These are phyloP conservation scores for Rhyzopertha dominica DNA, from an alignment of 1,140 invertebrate species.

Conservation along the genomic window DNA sequence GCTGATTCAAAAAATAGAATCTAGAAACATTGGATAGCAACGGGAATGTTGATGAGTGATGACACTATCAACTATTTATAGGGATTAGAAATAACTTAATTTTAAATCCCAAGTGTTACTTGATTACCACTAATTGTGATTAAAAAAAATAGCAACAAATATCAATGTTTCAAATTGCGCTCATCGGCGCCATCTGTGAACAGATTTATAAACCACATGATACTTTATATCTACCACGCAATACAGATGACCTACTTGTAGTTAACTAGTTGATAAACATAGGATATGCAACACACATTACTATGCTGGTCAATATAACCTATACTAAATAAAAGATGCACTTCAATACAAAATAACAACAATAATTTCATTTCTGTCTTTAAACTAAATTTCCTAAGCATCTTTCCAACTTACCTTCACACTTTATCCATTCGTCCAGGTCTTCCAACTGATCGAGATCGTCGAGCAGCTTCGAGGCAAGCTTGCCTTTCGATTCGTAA, in stretches of 20 bases:
- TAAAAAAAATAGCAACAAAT: too few species aligned
- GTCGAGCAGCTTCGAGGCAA: slow-evolving; percentile 37
- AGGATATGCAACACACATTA: background rate
- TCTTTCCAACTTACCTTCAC: slow-evolving; percentile 26
- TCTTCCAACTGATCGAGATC: slow-evolving; percentile 39
- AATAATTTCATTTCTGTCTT: background rate
- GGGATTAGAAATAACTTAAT: too few species aligned
- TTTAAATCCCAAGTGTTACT: too few species aligned
- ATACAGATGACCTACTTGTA: background rate
- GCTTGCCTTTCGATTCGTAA: slow-evolving; percentile 34
- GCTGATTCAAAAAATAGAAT: too few species aligned
- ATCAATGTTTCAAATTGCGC: too few species aligned
- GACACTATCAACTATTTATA: too few species aligned
- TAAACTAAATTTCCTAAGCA: slow-evolving; percentile 3
- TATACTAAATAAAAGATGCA: slow-evolving; percentile 7
- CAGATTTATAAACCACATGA: too few species aligned
- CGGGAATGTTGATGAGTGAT: too few species aligned
- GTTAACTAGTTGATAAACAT: background rate
- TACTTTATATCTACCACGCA: too few species aligned
- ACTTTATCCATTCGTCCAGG: slow-evolving; percentile 41
- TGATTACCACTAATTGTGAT: too few species aligned
- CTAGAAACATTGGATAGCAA: too few species aligned
- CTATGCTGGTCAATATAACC: slow-evolving; percentile 1
- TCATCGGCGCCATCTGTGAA: too few species aligned
- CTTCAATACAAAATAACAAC: background rate